Base-by-base conservation (phyloP, 2,888 invertebrate genomes). In the Anoncus sp. region DNA sequence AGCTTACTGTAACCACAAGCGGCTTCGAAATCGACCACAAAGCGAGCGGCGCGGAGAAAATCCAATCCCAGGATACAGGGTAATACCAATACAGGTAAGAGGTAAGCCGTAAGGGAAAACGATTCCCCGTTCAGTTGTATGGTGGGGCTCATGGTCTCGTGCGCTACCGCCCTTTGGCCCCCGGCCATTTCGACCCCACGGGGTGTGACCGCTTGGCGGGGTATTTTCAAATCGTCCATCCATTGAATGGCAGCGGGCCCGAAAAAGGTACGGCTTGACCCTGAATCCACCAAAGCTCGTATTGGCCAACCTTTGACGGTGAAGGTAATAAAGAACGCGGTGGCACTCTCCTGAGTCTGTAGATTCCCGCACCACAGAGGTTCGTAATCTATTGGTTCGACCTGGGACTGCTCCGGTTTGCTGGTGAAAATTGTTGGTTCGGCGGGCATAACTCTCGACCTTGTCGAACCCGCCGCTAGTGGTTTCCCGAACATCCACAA, bases 121-220 rank as follows among this genome's bases (percentile, higher is more conserved):
- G 38, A 1, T 6, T n/a, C n/a, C 1, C 40, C 53, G 14, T 66
- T 5, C 0, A 66, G 24, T n/a, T 5, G 3, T 0, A 66, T 40
- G 12, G 20, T 6, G 2, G 40, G 40, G 16, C 16, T 24, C 5
- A 66, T 53, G 24, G 31, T 14, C 16, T 65, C 65, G 2, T 20
- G 1, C 16, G 47, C 63, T 12, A 31, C 2, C 1, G 63, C 35
- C 10, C 9, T 47, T 16, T 51, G 65, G 3, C 65, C 65, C 2
- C 51, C 65, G 6, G 51, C 49, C 51, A 65, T 65, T 14, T 65
- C 65, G 0, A 65, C 40, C 5, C 51, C 51, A 7, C 65, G 65
- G 0, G 65, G 51, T 0, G 22, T 6, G 7, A n/a, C 35, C 1
- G 6, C 5, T n/a, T 1, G 4, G 0, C 51, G n/a, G 1, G 35